These are phyloP conservation scores for Scaptomyza reducta DNA, from an alignment of 2,888 invertebrate species.

Conservation along the genomic window DNA sequence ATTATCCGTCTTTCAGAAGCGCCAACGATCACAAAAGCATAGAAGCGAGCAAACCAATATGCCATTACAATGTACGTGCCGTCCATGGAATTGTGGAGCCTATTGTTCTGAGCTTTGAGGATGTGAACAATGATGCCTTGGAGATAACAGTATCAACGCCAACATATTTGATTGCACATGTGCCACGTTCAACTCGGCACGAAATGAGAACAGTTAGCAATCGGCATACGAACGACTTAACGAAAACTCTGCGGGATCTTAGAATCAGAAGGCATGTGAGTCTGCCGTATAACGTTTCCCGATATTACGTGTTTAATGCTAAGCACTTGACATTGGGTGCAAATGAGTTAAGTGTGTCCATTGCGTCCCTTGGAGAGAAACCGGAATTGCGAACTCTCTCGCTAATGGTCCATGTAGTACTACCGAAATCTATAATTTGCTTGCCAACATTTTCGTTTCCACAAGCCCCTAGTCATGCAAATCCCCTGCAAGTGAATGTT, in stretches of 20 bases:
- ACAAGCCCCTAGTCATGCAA: constrained; percentile 3
- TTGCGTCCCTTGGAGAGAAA: constrained; percentile 1
- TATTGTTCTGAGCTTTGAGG: constrained; percentile 36
- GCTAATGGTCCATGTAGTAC: constrained; percentile 20
- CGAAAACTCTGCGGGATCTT: constrained; percentile 13
- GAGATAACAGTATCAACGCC: constrained; percentile 29
- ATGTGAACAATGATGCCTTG: neutral
- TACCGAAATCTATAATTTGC: neutral
- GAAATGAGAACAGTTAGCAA: neutral
- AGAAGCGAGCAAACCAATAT: constrained; percentile 19
- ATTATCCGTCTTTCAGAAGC: neutral
- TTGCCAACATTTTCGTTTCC: constrained; percentile 9
- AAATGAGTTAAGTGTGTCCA: constrained; percentile 21
- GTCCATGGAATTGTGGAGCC: constrained; percentile 19
- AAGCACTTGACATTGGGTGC: constrained; percentile 23
- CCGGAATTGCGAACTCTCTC: neutral
- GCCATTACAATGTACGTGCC: constrained; percentile 27
- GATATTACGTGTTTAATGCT: constrained; percentile 27
- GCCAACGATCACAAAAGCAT: neutral
- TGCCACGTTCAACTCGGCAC: neutral
- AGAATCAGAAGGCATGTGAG: constrained; percentile 32
- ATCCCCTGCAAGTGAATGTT: constrained; percentile 3
- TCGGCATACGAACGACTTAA: constrained; percentile 28
- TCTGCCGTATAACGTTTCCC: constrained; percentile 22
- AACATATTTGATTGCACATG: constrained; percentile 22